Evolutionary conservation across 2,113 vertebrate species (phyloP).

Genomic region (Arenaria interpres): DNA sequence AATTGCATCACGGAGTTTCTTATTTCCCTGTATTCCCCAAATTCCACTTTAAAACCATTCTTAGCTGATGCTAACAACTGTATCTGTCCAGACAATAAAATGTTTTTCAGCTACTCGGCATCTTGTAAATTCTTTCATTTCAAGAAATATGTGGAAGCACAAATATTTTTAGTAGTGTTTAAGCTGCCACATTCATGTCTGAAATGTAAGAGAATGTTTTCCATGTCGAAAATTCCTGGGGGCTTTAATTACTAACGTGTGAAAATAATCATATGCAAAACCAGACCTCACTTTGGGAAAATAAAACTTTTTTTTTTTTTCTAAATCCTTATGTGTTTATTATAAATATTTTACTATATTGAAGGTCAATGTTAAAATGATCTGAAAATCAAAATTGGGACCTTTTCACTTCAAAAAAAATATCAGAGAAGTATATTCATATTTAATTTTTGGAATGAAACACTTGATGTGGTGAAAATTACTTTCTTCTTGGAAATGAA

Average conservation of each 20-base stretch:
- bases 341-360: neutral
- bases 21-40: neutral
- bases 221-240: neutral
- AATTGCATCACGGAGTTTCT: neutral
- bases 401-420: neutral
- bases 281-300: neutral
- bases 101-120: neutral
- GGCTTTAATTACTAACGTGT: neutral
- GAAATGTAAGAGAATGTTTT: neutral
- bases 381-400: neutral
- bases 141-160: neutral
- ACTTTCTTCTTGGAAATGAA: neutral
- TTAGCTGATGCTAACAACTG: neutral
- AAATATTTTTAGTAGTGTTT: neutral
- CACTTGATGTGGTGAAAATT: neutral
- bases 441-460: neutral
- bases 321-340: neutral
- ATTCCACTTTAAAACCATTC: neutral
- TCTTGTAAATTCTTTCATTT: neutral
- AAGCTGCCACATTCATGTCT: neutral
- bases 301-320: neutral
- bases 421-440: neutral
- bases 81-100: neutral
- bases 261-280: neutral
- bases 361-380: neutral